Percentiles rank a stretch among this genome's conserved stretches.
phyloP scores from a whole-genome alignment of 2,113 vertebrate species.

The Caranx melampygus region DNA sequence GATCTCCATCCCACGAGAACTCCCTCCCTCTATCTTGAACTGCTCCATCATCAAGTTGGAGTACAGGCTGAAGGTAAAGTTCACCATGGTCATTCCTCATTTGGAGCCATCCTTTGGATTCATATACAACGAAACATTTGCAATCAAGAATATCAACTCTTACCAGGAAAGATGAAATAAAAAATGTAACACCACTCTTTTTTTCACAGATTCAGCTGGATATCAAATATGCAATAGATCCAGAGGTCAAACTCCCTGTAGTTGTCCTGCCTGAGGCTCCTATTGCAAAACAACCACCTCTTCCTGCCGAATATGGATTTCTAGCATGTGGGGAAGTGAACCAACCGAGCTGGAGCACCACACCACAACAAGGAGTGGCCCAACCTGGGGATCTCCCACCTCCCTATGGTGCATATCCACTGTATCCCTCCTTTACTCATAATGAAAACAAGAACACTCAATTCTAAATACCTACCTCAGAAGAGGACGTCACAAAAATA shows the following conservation, averaged over 20 bases:
- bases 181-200: neutral
- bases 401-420: slow-evolving; percentile 43
- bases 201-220: slow-evolving; percentile 61
- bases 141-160: neutral
- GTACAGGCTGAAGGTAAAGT: slow-evolving; percentile 75
- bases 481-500: too few relatives aligned
- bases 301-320: neutral
- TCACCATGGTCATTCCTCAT: neutral
- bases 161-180: neutral
- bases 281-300: neutral
- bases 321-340: slow-evolving; percentile 13
- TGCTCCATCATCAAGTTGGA: slow-evolving; percentile 73
- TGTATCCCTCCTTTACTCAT: slow-evolving; percentile 8
- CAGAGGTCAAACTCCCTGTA: slow-evolving; percentile 66
- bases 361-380: slow-evolving; percentile 8
- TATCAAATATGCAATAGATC: slow-evolving; percentile 46
- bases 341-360: neutral
- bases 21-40: slow-evolving; percentile 71
- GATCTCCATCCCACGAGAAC: slow-evolving; percentile 61
- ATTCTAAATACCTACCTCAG: slow-evolving; percentile 4
- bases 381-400: slow-evolving; percentile 31
- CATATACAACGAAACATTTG: too few relatives aligned
- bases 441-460: neutral
- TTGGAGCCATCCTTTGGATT: neutral
- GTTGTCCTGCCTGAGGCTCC: slow-evolving; percentile 49